Conservation (phyloP, 2,113 vertebrate genomes). For the Pyrgilauda ruficollis region DNA sequence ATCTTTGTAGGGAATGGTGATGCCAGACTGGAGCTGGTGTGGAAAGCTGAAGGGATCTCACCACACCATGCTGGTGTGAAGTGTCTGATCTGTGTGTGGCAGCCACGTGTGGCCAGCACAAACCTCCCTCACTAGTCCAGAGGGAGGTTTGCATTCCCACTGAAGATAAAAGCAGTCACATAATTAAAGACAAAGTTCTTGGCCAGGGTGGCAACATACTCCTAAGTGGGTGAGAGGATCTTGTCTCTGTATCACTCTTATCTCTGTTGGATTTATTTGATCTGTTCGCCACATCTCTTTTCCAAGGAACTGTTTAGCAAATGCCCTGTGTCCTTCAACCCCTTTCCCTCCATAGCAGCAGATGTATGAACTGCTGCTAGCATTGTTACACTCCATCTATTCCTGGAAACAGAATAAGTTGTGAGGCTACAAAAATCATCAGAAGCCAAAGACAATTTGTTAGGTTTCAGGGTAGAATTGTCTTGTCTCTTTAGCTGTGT, state of each 20-base stretch:
- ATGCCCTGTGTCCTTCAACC: background rate
- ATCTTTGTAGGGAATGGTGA: background rate
- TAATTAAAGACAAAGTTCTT: background rate
- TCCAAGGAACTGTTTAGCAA: background rate
- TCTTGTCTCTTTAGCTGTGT: background rate
- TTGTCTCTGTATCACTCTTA: background rate
- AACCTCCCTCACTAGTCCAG: background rate
- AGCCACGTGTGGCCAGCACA: background rate
- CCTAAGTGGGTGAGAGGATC: background rate
- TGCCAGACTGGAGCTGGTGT: background rate
- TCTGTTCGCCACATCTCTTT: background rate
- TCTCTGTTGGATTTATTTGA: background rate
- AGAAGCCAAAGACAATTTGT: background rate
- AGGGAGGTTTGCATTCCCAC: background rate
- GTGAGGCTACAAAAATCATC: background rate
- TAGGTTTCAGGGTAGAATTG: background rate
- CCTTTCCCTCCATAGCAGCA: background rate
- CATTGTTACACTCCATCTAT: background rate
- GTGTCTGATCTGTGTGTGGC: background rate
- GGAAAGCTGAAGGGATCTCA: background rate
- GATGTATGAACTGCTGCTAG: background rate
- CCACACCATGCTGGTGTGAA: background rate
- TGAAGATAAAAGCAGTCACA: background rate
- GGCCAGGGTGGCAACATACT: accelerated
- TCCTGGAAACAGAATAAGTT: background rate